Conservation (phyloP, 35 echinoderm and acorn worm genomes). For the Ophiothrix spiculata region DNA sequence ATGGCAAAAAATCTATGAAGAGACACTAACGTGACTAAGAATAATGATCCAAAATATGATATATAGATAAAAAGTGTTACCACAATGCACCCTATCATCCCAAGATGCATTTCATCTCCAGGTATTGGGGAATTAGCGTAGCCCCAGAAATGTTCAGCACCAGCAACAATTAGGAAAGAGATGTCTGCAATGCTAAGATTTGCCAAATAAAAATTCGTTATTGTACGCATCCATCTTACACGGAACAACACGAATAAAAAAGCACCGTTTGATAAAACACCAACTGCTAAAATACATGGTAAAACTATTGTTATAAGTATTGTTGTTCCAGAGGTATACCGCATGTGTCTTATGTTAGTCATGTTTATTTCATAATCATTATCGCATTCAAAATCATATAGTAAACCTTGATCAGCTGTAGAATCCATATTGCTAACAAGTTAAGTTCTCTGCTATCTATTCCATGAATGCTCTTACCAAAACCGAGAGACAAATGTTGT, state of each 20-base stretch:
- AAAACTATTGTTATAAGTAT: conserved; percentile 19
- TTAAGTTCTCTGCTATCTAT: not conserved
- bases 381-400: not conserved
- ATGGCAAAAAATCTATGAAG: conserved; percentile 15
- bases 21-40: not conserved
- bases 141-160: not conserved
- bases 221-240: conserved; percentile 32
- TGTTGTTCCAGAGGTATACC: not conserved
- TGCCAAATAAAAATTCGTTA: conserved; percentile 26
- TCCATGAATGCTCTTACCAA: not conserved
- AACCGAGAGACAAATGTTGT: not conserved
- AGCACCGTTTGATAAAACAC: conserved; percentile 13
- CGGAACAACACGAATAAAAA: conserved; percentile 26
- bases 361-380: not conserved
- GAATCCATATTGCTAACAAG: not conserved
- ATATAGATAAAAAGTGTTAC: not conserved
- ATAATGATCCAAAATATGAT: not conserved
- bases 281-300: conserved; percentile 19
- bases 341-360: not conserved
- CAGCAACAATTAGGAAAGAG: conserved; percentile 4
- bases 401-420: not conserved
- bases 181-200: conserved; percentile 23
- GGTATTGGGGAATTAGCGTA: not conserved
- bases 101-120: not conserved
- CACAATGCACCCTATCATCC: not conserved